phyloP scores from a whole-genome alignment of 2,797 vertebrate genomes.

The Xenopus petersii region DNA sequence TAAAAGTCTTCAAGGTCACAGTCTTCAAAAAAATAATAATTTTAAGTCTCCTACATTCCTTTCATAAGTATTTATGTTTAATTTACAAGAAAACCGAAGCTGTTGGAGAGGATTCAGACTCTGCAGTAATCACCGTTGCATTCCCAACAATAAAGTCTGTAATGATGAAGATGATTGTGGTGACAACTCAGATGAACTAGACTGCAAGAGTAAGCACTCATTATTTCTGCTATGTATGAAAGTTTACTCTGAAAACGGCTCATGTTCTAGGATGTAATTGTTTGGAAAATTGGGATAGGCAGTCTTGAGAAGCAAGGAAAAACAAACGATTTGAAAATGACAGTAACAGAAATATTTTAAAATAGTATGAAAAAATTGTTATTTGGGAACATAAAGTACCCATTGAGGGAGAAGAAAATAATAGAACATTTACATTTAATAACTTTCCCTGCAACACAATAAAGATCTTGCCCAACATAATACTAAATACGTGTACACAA shows the following conservation, averaged over 20 bases:
- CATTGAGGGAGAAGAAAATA: no score
- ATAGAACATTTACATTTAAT: no score
- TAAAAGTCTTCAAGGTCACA: not conserved
- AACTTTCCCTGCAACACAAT: no score
- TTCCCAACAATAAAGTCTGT: constrained; percentile 78
- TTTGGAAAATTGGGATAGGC: constrained; percentile 13
- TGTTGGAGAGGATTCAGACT: constrained; percentile 86
- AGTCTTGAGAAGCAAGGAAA: not conserved
- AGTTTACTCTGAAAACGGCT: constrained; percentile 26
- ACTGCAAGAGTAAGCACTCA: constrained; percentile 83
- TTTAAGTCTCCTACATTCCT: not conserved
- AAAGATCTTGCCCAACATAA: no score
- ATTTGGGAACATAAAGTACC: no score
- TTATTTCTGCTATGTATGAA: constrained; percentile 25
- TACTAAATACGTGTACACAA: no score
- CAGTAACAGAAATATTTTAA: constrained; percentile 13
- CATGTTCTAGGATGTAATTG: constrained; percentile 25
- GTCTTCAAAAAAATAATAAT: not conserved
- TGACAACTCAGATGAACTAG: constrained; percentile 88
- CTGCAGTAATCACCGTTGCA: constrained; percentile 84
- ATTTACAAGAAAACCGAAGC: constrained; percentile 78
- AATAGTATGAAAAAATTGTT: not conserved
- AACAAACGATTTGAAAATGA: not conserved
- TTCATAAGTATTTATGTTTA: constrained; percentile 24
- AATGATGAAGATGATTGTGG: constrained; percentile 86